Conservation (phyloP, 2,797 vertebrate species). For the Gobionotothen gibberifrons region DNA sequence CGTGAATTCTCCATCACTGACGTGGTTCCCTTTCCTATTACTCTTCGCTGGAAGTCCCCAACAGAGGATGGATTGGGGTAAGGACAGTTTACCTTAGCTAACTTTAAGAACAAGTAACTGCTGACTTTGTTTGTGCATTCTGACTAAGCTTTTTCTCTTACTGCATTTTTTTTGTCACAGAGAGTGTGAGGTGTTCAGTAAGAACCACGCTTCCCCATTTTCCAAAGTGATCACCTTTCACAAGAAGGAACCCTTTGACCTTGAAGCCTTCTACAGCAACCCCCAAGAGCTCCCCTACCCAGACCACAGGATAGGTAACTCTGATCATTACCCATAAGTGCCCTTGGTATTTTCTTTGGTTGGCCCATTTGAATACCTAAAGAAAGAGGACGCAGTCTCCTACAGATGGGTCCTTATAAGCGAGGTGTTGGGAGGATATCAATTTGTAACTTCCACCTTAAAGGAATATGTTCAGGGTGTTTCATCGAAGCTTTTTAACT, state of each 20-base stretch:
- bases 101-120: conserved; percentile 11
- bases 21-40: conserved; percentile 92
- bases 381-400: neutral
- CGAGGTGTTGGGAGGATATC: conserved; percentile 14
- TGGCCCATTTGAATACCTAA: neutral
- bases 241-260: conserved; percentile 95
- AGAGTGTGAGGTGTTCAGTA: conserved; percentile 96
- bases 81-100: conserved; percentile 35
- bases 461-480: conserved; percentile 3
- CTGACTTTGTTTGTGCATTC: conserved; percentile 24
- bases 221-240: conserved; percentile 99
- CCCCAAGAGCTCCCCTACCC: conserved; percentile 94
- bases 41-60: conserved; percentile 95
- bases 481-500: conserved; percentile 15
- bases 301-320: conserved; percentile 92
- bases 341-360: conserved; percentile 4
- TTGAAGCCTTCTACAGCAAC: conserved; percentile 94
- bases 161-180: conserved; percentile 73
- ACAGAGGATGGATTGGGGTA: conserved; percentile 94
- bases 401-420: conserved; percentile 28
- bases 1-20: conserved; percentile 98
- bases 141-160: conserved; percentile 36
- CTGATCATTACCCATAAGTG: conserved; percentile 5
- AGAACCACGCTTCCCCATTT: conserved; percentile 96
- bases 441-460: conserved; percentile 19